Conservation (phyloP, 2,797 vertebrate genomes). For the Acanthopagrus latus region DNA sequence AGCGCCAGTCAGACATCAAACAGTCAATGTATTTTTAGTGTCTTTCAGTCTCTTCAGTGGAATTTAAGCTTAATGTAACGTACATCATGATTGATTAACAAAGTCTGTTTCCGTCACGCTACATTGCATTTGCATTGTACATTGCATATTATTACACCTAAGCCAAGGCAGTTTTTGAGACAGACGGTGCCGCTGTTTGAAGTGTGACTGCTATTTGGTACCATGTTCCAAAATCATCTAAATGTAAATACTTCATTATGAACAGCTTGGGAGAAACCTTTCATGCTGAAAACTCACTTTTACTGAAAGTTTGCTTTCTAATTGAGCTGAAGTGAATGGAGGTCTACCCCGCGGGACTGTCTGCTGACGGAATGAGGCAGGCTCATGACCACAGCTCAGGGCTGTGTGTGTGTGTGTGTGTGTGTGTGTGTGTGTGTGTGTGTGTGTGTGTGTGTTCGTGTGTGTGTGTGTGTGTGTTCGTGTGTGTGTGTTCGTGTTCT, state of each 20-base stretch:
- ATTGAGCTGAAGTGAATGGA: slow-evolving; percentile 38
- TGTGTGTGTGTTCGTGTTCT: not conserved
- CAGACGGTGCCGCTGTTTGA: not conserved
- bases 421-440: not conserved
- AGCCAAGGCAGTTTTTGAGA: not conserved
- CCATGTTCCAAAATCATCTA: not conserved
- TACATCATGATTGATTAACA: not conserved
- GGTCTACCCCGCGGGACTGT: slow-evolving; percentile 31
- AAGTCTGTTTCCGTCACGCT: not conserved
- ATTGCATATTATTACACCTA: not conserved
- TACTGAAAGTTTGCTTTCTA: slow-evolving; percentile 32
- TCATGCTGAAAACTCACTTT: slow-evolving; percentile 14
- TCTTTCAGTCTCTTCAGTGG: not conserved
- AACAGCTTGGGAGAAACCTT: not conserved
- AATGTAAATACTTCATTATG: slow-evolving; percentile 16
- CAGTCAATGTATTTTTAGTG: not conserved
- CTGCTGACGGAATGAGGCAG: slow-evolving; percentile 44
- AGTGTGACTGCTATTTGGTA: not conserved
- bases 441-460: not conserved
- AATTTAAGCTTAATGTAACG: not conserved
- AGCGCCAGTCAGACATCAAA: not conserved
- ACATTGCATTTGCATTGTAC: not conserved
- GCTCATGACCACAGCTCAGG: slow-evolving; percentile 60
- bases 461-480: not conserved
- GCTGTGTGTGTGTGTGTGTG: not conserved